Percentiles rank a stretch among this genome's conserved stretches.
phyloP scores from a whole-genome alignment of 1,140 invertebrate genomes.

The Matsumurasca onukii region DNA sequence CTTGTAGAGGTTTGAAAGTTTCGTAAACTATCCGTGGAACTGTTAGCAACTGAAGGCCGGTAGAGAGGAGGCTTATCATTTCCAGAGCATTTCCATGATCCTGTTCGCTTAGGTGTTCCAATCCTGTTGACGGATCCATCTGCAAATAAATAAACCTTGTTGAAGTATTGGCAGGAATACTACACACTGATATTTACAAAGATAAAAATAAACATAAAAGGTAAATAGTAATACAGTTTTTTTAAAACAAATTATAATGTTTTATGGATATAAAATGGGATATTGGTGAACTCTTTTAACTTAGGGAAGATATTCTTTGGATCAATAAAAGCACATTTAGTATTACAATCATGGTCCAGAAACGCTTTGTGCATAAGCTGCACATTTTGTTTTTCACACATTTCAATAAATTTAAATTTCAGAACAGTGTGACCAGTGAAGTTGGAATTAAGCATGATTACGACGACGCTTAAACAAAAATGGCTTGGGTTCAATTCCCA shows the following conservation, averaged over 20 bases:
- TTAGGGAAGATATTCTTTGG: no score
- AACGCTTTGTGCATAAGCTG: no score
- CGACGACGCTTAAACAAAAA: no score
- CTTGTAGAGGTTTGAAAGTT: background rate
- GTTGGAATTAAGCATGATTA: no score
- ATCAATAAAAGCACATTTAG: no score
- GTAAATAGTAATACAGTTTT: background rate
- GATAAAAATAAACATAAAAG: background rate
- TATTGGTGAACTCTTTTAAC: no score
- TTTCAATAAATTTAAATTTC: no score
- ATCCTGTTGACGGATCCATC: conserved; percentile 10
- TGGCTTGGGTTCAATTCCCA: no score
- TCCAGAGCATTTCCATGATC: conserved; percentile 15
- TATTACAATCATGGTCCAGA: no score
- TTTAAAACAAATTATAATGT: background rate
- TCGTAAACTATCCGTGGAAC: background rate
- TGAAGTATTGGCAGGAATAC: background rate
- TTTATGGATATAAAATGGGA: no score
- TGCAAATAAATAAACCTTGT: background rate
- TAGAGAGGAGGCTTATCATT: conserved; percentile 7
- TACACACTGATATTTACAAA: background rate
- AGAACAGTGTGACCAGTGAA: no score
- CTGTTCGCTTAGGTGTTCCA: background rate
- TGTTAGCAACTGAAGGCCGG: background rate
- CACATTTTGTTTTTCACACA: no score